Conservation (phyloP, 2,797 vertebrate genomes). For the Fistularia commersonii region DNA sequence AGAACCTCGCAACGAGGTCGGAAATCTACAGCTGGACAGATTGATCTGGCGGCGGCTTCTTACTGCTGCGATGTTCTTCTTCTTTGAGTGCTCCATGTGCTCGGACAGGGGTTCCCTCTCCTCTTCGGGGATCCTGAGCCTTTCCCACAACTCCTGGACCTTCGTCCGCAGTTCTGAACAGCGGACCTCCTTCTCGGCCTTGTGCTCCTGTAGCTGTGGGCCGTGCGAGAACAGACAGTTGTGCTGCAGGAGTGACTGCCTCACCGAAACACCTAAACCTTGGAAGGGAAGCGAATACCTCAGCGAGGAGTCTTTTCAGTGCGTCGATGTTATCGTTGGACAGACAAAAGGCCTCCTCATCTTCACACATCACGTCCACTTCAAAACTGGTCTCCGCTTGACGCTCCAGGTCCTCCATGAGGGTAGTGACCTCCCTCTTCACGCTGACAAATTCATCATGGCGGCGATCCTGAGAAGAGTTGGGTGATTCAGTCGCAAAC, state of each 20-base stretch:
- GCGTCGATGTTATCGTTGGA: conserved; percentile 84
- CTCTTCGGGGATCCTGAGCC: conserved; percentile 79
- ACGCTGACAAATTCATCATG: conserved; percentile 78
- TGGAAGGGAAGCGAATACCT: conserved; percentile 70
- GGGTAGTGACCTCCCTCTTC: conserved; percentile 79
- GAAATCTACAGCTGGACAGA: no score
- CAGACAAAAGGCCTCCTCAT: conserved; percentile 86
- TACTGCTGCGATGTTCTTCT: conserved; percentile 81
- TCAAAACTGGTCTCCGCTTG: conserved; percentile 88
- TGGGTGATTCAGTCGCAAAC: no score
- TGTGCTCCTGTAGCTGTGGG: conserved; percentile 78
- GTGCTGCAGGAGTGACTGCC: no score
- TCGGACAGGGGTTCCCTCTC: conserved; percentile 75
- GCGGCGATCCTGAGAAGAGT: conserved; percentile 74
- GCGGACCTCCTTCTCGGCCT: conserved; percentile 71
- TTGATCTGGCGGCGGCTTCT: no score
- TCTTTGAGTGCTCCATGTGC: conserved; percentile 73
- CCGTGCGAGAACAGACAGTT: not conserved
- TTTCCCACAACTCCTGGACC: conserved; percentile 84
- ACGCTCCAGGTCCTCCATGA: conserved; percentile 89
- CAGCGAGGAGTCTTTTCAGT: conserved; percentile 80
- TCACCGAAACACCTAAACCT: no score
- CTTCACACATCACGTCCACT: conserved; percentile 85
- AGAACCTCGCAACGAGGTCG: no score
- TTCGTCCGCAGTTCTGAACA: conserved; percentile 76